Evolutionary conservation across 2,888 invertebrate species (phyloP), one percentile per base, ranked within the genome.

Genomic region (Leptinotarsa tumamoca): DNA sequence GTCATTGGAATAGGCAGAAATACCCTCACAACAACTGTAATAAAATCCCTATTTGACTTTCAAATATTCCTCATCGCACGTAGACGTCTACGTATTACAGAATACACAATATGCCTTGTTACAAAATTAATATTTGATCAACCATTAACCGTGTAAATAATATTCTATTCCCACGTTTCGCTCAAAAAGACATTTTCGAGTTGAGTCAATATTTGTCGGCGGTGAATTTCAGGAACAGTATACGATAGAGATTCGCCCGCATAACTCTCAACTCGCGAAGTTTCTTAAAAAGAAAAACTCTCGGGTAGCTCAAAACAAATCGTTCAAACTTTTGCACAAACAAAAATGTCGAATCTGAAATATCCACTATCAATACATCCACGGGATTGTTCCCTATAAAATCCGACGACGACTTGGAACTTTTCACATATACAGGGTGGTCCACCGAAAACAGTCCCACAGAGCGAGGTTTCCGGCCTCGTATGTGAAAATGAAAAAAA

Each of bases 271-370:
- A 82, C 79, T 82, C 75, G 49, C 33, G 72, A 83, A 83, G 78
- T 82, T 83, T 81, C 79, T 73, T 78, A 10, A 10, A 43, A 80
- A 77, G 80, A 82, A 80, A 79, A 80, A 77, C 79, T 80, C 77
- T 74, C 79, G 63, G 79, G 75, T 71, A 78, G 78, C 76, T 79
- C 80, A 82, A 85, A 86, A 85, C 85, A 86, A 85, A 85, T 86
- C 84, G 85, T 82, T 83, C 75, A 82, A 86, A 84, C 82, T 86
- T 85, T 82, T 83, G 79, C 82, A 83, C 84, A 84, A 85, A 85
- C 84, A 85, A 83, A 84, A 84, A 82, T 83, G 84, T 84, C 80
- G 81, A 81, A 82, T 83, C 83, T 84, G 79, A 83, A 84, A 84
- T 84, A 84, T 83, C 83, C 80, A 80, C 81, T 80, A 79, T 78